Base-by-base conservation (phyloP, 1,140 invertebrate genomes). In the Zaprionus gabonicus region DNA sequence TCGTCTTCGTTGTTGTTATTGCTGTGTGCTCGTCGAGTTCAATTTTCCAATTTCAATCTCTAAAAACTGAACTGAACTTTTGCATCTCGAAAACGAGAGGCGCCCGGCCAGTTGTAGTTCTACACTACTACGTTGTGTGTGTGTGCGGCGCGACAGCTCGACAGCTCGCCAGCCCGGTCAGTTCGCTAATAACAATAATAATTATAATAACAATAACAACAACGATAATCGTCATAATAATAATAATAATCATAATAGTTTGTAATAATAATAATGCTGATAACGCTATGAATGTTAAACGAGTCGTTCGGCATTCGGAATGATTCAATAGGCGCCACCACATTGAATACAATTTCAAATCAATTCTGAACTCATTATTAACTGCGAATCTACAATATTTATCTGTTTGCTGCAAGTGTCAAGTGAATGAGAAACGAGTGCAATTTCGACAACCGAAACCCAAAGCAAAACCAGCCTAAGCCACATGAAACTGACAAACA, bases 381-480 rank as follows among this genome's bases (percentile, higher is more conserved):
- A 69, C 49, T 68, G n/a, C 27, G 38, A 64, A 46, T 46, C 41
- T 44, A 23, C 23, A 23, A 23, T 23, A 17, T 46, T 56, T 58
- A 38, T 17, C 20, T 55, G 10, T 46, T 20, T 46, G 17, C 27
- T 55, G 64, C 58, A 36, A 84, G 83, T 85, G 80, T 46, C 72
- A 74, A 87, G 69, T 80, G 72, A 74, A 82, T 78, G 46, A 82
- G 44, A 78, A 46, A 66, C 66, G 64, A 82, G 84, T 87, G 83
- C 83, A 87, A 87, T 88, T 88, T 78, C 55, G 63, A 73, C 56
- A 71, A 80, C 34, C 38, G 10, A 81, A 73, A 76, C 51, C 55
- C 15, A 81, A 81, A 76, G 55, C 59, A 66, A 76, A 76, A 76
- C 71, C 63, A 85, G 81, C 90, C 90, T 90, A 90, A 86, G 64